Evolutionary conservation across 1,140 invertebrate species (phyloP).

Genomic region (Tetragonula clypearis): DNA sequence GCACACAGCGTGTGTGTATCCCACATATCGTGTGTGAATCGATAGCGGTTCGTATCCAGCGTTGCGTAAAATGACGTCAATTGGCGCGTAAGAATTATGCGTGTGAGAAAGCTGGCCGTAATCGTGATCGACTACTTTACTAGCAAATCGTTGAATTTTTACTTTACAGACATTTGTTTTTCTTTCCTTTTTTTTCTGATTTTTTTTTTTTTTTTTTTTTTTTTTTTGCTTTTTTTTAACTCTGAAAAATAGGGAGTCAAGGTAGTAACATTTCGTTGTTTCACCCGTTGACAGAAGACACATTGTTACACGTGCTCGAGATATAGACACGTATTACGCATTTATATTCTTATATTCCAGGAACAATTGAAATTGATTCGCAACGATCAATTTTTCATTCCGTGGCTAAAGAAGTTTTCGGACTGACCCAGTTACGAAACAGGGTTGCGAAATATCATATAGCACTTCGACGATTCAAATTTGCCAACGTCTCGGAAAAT

Average conservation of each 20-base stretch:
- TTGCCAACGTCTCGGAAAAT: not conserved
- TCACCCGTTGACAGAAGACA: not conserved
- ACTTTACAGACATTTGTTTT: not conserved
- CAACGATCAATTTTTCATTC: not conserved
- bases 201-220: no score
- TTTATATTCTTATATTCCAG: not conserved
- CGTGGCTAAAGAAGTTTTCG: not conserved
- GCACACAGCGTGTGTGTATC: not conserved
- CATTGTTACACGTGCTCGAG: not conserved
- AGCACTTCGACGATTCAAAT: not conserved
- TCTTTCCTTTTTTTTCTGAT: not conserved
- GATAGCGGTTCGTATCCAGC: slow-evolving; percentile 7
- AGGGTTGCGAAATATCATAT: not conserved
- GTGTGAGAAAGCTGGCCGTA: not conserved
- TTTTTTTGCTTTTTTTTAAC: not conserved
- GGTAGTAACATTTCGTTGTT: not conserved
- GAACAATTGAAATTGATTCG: not conserved
- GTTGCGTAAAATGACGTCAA: slow-evolving; percentile 29
- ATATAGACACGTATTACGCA: not conserved
- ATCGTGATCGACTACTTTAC: not conserved
- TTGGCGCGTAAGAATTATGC: slow-evolving; percentile 4
- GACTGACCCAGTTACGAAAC: not conserved
- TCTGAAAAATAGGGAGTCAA: not conserved
- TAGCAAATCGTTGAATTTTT: not conserved
- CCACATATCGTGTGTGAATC: not conserved